A percentile compares a stretch with the other conserved stretches of the same genome.
Conservation (phyloP, 2,797 vertebrate genomes). For the Eulemur coronatus region DNA sequence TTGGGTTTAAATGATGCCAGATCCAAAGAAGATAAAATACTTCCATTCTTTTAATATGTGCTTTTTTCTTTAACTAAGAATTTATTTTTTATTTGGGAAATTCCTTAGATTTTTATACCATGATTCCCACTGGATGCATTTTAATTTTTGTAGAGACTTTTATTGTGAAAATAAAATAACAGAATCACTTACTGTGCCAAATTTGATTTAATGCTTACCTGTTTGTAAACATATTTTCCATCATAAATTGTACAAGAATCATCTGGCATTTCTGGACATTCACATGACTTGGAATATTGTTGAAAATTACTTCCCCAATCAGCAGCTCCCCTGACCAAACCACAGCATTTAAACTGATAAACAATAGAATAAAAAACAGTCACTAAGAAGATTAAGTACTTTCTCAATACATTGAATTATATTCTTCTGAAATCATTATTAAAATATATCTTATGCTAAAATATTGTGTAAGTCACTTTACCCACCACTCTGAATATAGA, state of each 20-base stretch:
- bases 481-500: background rate
- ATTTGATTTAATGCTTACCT: conserved; percentile 74
- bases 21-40: background rate
- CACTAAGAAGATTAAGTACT: background rate
- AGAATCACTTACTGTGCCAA: background rate
- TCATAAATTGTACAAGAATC: accelerated
- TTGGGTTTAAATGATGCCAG: conserved; percentile 8
- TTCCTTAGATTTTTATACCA: conserved; percentile 17
- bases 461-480: background rate
- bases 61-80: conserved; percentile 28
- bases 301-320: conserved; percentile 80
- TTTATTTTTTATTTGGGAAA: conserved; percentile 5
- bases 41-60: background rate
- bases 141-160: conserved; percentile 14
- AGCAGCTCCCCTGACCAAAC: conserved; percentile 63
- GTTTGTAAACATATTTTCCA: accelerated
- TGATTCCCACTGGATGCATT: background rate
- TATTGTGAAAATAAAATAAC: conserved; percentile 11
- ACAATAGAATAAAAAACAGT: conserved; percentile 20
- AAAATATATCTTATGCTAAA: conserved; percentile 1
- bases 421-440: background rate
- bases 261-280: accelerated
- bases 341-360: conserved; percentile 84
- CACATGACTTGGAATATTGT: background rate
- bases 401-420: background rate